Percentiles rank a stretch among this genome's conserved stretches.
These are phyloP conservation scores for Coilia nasus DNA, from an alignment of 2,797 vertebrate genomes.

Conservation along the genomic window DNA sequence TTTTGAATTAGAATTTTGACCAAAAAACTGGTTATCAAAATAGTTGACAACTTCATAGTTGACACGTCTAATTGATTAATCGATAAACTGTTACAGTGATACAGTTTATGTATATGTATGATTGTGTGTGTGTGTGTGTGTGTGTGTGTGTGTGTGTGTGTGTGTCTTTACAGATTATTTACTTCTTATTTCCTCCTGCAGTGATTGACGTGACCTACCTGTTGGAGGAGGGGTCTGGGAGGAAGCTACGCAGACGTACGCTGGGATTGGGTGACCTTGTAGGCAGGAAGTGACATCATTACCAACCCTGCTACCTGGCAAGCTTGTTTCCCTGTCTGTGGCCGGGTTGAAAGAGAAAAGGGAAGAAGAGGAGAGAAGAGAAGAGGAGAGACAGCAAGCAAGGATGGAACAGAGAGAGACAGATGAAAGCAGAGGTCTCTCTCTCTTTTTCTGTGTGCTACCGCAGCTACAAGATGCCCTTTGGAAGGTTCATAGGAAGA, in stretches of 20 bases:
- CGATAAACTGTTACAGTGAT: too few relatives aligned
- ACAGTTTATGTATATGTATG: not conserved
- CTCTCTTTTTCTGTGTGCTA: not conserved
- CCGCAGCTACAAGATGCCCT: not conserved
- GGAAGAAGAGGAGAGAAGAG: conserved; percentile 30
- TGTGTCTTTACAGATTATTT: not conserved
- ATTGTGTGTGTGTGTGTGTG: not conserved
- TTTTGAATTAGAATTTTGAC: too few relatives aligned
- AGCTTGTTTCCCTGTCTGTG: conserved; percentile 57
- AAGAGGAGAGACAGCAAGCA: conserved; percentile 34
- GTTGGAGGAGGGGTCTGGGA: conserved; percentile 92
- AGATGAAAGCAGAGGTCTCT: conserved; percentile 48
- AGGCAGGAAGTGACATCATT: conserved; percentile 84
- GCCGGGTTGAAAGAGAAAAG: conserved; percentile 34
- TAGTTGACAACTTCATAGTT: too few relatives aligned
- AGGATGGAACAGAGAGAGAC: conserved; percentile 53
- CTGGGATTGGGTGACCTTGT: conserved; percentile 87
- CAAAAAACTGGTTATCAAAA: too few relatives aligned
- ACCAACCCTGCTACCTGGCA: conserved; percentile 49
- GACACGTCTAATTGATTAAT: too few relatives aligned
- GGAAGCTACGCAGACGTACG: conserved; percentile 87
- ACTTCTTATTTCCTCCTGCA: conserved; percentile 65
- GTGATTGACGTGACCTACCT: conserved; percentile 97
- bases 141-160: not conserved
- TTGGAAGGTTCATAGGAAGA: conserved; percentile 1